Evolutionary conservation across 1,140 invertebrate genomes (phyloP).

Genomic region (Campoletis sonorensis): DNA sequence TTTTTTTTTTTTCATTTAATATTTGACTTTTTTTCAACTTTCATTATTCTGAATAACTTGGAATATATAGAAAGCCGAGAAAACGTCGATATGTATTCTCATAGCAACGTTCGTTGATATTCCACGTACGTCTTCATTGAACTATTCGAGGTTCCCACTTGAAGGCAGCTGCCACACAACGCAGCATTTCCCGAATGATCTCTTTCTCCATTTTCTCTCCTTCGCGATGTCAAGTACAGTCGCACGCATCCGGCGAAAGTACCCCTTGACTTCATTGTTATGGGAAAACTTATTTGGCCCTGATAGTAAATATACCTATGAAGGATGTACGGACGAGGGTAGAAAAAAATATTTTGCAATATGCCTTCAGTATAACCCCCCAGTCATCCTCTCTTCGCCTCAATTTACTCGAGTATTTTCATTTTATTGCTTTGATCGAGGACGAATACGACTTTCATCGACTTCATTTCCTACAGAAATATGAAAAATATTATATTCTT

Average conservation of each 20-base stretch:
- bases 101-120: conserved; percentile 33
- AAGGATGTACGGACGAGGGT: neutral
- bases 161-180: conserved; percentile 45
- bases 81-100: conserved; percentile 23
- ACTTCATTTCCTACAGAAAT: too few relatives aligned
- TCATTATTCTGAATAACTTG: neutral
- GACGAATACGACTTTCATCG: too few relatives aligned
- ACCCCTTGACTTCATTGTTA: conserved; percentile 1
- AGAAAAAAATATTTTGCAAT: conserved; percentile 10
- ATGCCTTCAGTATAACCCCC: neutral
- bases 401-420: conserved; percentile 14
- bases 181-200: conserved; percentile 44
- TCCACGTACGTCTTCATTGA: conserved; percentile 20
- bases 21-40: neutral
- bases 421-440: neutral
- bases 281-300: conserved; percentile 27
- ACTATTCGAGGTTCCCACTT: conserved; percentile 39
- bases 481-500: too few relatives aligned
- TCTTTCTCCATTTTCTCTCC: neutral
- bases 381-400: neutral
- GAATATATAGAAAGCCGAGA: neutral
- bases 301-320: neutral
- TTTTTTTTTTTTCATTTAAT: neutral
- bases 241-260: neutral
- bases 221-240: conserved; percentile 16